These are phyloP conservation scores for Mobula birostris DNA, from an alignment of 2,113 vertebrate genomes.

Conservation along the genomic window DNA sequence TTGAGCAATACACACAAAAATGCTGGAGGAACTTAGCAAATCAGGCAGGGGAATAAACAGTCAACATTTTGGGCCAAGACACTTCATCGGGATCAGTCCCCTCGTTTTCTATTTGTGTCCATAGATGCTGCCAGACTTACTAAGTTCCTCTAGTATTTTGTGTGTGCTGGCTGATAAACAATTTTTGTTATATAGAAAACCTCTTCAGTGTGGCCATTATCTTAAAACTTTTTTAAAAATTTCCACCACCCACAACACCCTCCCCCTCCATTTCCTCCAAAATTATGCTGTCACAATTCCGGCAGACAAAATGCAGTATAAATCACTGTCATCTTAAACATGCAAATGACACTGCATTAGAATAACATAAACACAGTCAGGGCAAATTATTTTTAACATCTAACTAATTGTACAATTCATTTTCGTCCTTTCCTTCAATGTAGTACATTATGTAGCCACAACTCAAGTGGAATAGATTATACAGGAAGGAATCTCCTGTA, in stretches of 20 bases:
- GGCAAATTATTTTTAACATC: not conserved
- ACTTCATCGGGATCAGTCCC: too few relatives aligned
- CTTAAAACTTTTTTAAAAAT: not conserved
- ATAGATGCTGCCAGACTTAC: too few relatives aligned
- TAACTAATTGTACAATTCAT: not conserved
- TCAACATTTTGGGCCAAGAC: too few relatives aligned
- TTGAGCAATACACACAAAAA: too few relatives aligned
- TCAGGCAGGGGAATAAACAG: too few relatives aligned
- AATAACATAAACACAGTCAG: not conserved
- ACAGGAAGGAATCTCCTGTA: not conserved
- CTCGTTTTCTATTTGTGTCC: too few relatives aligned
- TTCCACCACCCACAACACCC: too few relatives aligned
- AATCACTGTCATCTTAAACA: not conserved
- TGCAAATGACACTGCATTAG: not conserved
- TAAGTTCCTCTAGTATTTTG: too few relatives aligned
- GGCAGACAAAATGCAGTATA: not conserved
- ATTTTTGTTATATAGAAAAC: not conserved
- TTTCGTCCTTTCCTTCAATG: not conserved
- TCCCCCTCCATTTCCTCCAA: not conserved
- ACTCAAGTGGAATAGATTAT: not conserved
- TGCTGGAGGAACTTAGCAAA: too few relatives aligned
- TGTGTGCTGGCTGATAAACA: not conserved
- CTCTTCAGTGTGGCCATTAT: not conserved
- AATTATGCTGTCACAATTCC: not conserved
- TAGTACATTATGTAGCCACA: not conserved